Conservation (phyloP, 2,797 vertebrate genomes). For the Microctenopoma lineatum region DNA sequence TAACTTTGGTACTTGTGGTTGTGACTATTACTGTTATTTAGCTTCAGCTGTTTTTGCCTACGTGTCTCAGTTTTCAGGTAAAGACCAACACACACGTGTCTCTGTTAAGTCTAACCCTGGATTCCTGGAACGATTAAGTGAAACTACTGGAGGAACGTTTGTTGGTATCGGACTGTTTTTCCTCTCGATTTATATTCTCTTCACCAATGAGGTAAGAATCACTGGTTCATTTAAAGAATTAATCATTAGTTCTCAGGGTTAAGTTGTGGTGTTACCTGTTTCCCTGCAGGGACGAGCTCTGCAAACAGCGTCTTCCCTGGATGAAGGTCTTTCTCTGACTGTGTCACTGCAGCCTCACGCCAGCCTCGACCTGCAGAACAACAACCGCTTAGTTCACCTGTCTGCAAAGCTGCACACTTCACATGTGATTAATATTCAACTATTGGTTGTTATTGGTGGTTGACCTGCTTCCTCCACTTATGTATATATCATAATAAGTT, state of each 20-base stretch:
- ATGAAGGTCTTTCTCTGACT: slow-evolving; percentile 92
- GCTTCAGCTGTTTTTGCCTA: background rate
- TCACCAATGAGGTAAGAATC: slow-evolving; percentile 91
- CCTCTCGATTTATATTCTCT: slow-evolving; percentile 92
- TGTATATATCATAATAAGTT: background rate
- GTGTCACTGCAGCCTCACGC: slow-evolving; percentile 81
- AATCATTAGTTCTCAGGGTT: background rate
- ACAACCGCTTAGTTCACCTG: slow-evolving; percentile 89
- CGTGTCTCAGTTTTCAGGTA: slow-evolving; percentile 63
- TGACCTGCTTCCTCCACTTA: background rate
- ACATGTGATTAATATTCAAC: slow-evolving; percentile 81
- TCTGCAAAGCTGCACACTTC: slow-evolving; percentile 85
- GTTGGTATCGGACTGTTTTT: slow-evolving; percentile 88
- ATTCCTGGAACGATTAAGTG: slow-evolving; percentile 91
- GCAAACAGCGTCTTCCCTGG: slow-evolving; percentile 86
- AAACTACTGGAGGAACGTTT: slow-evolving; percentile 90
- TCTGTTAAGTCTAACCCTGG: slow-evolving; percentile 84
- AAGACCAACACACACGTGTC: slow-evolving; percentile 80
- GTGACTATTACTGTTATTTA: background rate
- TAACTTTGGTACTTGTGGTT: background rate
- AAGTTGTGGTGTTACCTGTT: background rate
- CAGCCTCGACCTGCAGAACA: slow-evolving; percentile 84
- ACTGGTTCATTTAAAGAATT: background rate
- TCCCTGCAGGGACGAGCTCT: slow-evolving; percentile 87
- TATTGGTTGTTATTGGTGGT: background rate